Percentiles rank a stretch among this genome's conserved stretches.
Evolutionary conservation across 2,888 invertebrate species (phyloP).

Genomic region (Alentia gelatinosa): DNA sequence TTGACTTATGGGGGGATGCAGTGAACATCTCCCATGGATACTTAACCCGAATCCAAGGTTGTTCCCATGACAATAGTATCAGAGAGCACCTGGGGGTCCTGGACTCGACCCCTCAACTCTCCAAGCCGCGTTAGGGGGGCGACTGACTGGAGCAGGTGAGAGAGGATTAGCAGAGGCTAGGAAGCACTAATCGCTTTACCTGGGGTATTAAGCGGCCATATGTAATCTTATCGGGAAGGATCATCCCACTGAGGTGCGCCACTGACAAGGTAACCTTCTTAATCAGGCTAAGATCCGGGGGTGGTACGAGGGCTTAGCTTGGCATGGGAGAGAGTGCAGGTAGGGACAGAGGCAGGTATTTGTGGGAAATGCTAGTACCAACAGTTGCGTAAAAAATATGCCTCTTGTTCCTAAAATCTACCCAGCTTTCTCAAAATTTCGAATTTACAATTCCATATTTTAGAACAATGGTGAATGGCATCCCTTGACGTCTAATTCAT

Average conservation of each 20-base stretch:
- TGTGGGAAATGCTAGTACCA: no score
- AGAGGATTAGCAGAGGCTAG: background rate
- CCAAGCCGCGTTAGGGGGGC: background rate
- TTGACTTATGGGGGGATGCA: background rate
- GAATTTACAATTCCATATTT: no score
- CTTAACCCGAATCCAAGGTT: background rate
- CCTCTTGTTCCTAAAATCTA: no score
- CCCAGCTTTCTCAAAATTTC: no score
- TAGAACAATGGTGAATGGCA: no score
- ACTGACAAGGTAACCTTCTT: background rate
- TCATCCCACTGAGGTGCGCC: background rate
- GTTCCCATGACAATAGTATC: background rate
- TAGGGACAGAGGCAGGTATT: no score
- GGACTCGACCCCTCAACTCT: background rate
- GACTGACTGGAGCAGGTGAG: background rate
- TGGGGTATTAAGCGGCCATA: background rate
- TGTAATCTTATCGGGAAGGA: constrained; percentile 33
- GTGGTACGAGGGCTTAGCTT: background rate
- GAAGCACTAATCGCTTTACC: background rate
- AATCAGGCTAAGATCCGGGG: constrained; percentile 2
- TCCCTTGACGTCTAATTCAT: no score
- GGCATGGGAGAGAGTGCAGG: background rate
- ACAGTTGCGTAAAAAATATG: no score
- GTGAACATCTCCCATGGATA: background rate
- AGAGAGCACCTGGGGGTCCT: background rate